Percentiles rank a stretch among this genome's conserved stretches.
Conservation (phyloP, 2,113 vertebrate species). For the Ageneiosus marmoratus region DNA sequence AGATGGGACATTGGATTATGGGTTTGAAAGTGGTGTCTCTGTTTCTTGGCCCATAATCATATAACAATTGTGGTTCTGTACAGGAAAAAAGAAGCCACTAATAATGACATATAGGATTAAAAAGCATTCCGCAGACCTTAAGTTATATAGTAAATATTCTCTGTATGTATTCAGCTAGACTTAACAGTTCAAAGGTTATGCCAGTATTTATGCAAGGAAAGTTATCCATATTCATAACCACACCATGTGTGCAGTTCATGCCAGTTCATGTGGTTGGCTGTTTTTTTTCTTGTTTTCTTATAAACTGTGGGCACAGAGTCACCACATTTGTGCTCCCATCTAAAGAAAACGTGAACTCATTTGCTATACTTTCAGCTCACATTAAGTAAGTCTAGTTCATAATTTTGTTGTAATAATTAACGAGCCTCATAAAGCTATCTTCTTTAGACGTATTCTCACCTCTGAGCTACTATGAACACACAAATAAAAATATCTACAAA, state of each 20-base stretch:
- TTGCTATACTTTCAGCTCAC: not conserved
- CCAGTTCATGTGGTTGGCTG: not conserved
- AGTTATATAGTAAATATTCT: not conserved
- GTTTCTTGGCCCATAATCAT: slow-evolving; percentile 3
- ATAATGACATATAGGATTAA: not conserved
- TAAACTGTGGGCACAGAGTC: not conserved
- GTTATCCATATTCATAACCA: not conserved
- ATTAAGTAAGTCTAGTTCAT: not conserved
- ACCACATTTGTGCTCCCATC: not conserved
- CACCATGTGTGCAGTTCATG: not conserved
- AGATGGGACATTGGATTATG: slow-evolving; percentile 5
- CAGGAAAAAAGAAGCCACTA: not conserved
- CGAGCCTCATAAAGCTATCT: not conserved
- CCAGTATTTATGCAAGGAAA: not conserved
- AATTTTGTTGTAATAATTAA: slow-evolving; percentile 1
- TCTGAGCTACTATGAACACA: not conserved
- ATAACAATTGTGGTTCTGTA: slow-evolving; percentile 8
- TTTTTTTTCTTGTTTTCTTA: not conserved
- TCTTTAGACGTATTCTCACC: not conserved
- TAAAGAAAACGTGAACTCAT: not conserved
- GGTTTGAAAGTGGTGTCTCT: slow-evolving; percentile 13
- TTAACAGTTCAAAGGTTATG: not conserved
- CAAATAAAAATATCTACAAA: no score
- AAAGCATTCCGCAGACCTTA: not conserved
- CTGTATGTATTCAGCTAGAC: not conserved